Conservation (phyloP, 2,888 invertebrate species). For the Serrognathus titanus region DNA sequence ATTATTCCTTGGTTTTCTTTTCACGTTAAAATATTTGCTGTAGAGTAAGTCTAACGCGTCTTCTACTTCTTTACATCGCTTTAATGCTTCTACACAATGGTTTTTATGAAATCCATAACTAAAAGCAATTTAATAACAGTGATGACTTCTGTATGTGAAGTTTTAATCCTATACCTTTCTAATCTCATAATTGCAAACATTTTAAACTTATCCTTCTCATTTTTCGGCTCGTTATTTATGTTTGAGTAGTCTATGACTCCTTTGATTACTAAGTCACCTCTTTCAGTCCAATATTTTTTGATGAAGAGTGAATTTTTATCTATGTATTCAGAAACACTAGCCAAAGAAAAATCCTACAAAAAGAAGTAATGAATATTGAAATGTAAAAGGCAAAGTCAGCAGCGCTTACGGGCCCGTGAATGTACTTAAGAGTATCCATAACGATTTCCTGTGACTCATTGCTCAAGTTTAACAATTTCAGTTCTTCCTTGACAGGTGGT, state of each 20-base stretch:
- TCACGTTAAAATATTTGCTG: slow-evolving; percentile 60
- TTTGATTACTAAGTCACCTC: slow-evolving; percentile 71
- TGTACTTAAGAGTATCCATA: slow-evolving; percentile 68
- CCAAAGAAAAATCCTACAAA: slow-evolving; percentile 52
- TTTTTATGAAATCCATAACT: slow-evolving; percentile 71
- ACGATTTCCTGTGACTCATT: slow-evolving; percentile 69
- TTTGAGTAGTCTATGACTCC: slow-evolving; percentile 68
- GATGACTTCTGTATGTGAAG: background rate
- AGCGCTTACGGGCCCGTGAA: slow-evolving; percentile 66
- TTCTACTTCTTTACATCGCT: slow-evolving; percentile 65
- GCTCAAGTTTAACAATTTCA: slow-evolving; percentile 67
- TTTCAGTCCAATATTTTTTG: slow-evolving; percentile 73
- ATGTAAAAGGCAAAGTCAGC: background rate
- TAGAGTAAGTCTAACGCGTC: slow-evolving; percentile 68
- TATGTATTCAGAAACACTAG: slow-evolving; percentile 50
- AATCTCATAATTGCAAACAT: slow-evolving; percentile 70
- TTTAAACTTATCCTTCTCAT: slow-evolving; percentile 62
- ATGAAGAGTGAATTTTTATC: slow-evolving; percentile 67
- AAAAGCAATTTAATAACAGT: slow-evolving; percentile 32
- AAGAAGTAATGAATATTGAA: background rate
- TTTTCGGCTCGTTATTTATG: slow-evolving; percentile 53
- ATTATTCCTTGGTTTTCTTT: slow-evolving; percentile 33
- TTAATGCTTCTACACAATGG: slow-evolving; percentile 73
- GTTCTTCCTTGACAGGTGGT: slow-evolving; percentile 66
- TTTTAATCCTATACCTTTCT: slow-evolving; percentile 55